Evolutionary conservation across 2,113 vertebrate species (phyloP), one percentile per base, ranked within the genome.

Genomic region (Neotragus moschatus): DNA sequence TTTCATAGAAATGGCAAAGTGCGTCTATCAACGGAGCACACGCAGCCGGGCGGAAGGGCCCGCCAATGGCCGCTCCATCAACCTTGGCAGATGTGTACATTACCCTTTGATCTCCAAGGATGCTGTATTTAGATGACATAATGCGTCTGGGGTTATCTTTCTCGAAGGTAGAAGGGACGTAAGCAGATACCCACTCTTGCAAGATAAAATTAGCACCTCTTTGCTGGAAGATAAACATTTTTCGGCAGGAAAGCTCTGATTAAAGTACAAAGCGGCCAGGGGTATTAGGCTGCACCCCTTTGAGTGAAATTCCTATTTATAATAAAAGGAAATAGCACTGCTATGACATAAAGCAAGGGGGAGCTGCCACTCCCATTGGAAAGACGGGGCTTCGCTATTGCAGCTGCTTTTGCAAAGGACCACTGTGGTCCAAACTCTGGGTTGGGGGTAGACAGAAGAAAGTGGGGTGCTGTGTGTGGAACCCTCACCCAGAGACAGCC

Each of bases 171-270:
- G 98, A 98, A 98, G 97, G 98, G 98, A 96, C 96, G 13, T 97
- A 98, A 98, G 98, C 98, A 98, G 97, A 98, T 98, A 98, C 96
- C 98, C 98, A 99, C 97, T 99, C 98, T 96, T 97, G 98, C 96
- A 98, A 98, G 99, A 99, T 99, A 99, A 99, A 99, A 99, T 99
- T 99, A 98, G 98, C 98, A 98, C 98, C 98, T 98, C 98, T 97
- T 98, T 98, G 98, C 98, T 98, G 98, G 97, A 84, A 80, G 96
- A 98, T 98, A 99, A 99, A 99, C 98, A 99, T 98, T 43, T 73
- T 93, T 93, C 56, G 25, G 90, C 98, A 98, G 99, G 99, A 99
- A 99, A 98, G 82, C 23, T 15, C 96, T 98, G 98, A 99, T 98
- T 98, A 98, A 98, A 98, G 97, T 98, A 98, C 98, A 99, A 99